phyloP scores from a whole-genome alignment of 2,797 vertebrate genomes.

The Percopsis omiscomaycus region DNA sequence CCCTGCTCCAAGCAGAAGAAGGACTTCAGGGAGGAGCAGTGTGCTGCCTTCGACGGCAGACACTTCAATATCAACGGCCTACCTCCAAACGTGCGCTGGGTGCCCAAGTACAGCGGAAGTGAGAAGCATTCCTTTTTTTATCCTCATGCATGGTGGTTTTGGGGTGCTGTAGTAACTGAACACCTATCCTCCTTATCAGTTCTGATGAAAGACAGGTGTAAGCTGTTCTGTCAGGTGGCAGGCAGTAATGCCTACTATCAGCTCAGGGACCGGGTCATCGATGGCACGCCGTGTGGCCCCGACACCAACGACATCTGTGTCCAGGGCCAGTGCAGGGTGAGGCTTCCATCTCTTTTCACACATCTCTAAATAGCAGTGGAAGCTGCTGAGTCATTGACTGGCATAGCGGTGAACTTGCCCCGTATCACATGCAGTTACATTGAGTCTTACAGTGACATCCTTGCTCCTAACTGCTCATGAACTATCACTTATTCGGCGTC shows the following conservation, averaged over 20 bases:
- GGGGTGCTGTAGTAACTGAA: neutral
- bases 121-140: slow-evolving; percentile 59
- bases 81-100: slow-evolving; percentile 95
- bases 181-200: slow-evolving; percentile 73
- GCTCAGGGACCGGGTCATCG: slow-evolving; percentile 94
- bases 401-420: too few species aligned
- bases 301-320: slow-evolving; percentile 98
- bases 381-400: too few species aligned
- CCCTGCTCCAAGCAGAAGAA: slow-evolving; percentile 90
- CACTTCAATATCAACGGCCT: slow-evolving; percentile 99
- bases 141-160: neutral
- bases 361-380: neutral
- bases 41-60: slow-evolving; percentile 89
- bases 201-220: slow-evolving; percentile 97
- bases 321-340: slow-evolving; percentile 96
- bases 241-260: slow-evolving; percentile 97
- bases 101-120: slow-evolving; percentile 99
- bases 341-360: slow-evolving; percentile 2
- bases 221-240: slow-evolving; percentile 95
- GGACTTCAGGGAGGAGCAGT: slow-evolving; percentile 97
- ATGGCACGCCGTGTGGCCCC: slow-evolving; percentile 94
- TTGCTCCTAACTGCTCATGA: slow-evolving; percentile 14
- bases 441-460: neutral
- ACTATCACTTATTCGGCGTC: slow-evolving; percentile 15
- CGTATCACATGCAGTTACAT: too few species aligned